These are phyloP conservation scores for Crotalus tigris DNA, from an alignment of 2,113 vertebrate species.

Conservation along the genomic window DNA sequence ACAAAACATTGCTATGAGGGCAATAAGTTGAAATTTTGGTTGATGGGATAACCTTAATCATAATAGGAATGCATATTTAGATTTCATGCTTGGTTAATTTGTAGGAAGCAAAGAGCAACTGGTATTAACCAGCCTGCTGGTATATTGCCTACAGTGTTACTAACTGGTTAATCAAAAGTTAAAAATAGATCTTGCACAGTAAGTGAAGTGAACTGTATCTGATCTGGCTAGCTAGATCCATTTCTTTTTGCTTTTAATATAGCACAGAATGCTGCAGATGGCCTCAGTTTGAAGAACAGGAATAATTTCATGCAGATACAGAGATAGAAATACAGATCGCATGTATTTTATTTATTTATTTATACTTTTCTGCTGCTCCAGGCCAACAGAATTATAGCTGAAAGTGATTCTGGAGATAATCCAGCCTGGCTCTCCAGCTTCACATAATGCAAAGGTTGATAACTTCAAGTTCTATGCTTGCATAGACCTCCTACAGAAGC, in stretches of 20 bases:
- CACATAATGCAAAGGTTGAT: not conserved
- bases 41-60: conserved; percentile 47
- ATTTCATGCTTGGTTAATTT: conserved; percentile 59
- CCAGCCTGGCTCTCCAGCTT: not conserved
- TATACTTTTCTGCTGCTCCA: not conserved
- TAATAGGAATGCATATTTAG: conserved; percentile 62
- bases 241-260: not conserved
- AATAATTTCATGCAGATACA: not conserved
- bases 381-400: not conserved
- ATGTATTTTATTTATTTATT: not conserved
- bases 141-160: conserved; percentile 45
- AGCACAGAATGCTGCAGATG: not conserved
- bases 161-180: conserved; percentile 60
- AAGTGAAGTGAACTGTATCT: conserved; percentile 52
- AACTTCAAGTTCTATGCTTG: not conserved
- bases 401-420: not conserved
- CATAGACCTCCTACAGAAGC: not conserved
- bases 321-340: not conserved
- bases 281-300: not conserved
- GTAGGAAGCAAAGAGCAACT: conserved; percentile 56
- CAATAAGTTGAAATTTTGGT: conserved; percentile 45
- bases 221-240: conserved; percentile 33
- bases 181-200: conserved; percentile 62
- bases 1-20: not conserved
- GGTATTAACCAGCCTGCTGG: conserved; percentile 60